These are phyloP conservation scores for Drosophila pseudotalamancana DNA, from an alignment of 2,888 invertebrate species.

Conservation along the genomic window DNA sequence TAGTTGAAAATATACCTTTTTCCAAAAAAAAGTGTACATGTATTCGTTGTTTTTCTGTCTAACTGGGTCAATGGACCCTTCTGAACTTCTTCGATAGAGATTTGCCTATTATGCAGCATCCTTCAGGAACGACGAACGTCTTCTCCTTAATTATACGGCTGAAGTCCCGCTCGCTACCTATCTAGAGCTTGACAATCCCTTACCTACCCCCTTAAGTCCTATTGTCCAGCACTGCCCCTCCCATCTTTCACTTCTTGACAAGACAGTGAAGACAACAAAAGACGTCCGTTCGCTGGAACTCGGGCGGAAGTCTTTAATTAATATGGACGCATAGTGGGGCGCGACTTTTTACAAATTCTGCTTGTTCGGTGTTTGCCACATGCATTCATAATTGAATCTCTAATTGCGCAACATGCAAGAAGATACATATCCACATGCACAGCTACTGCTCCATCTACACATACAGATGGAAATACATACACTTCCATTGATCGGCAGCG, in stretches of 20 bases:
- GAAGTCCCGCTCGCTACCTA: constrained; percentile 4
- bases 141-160: constrained; percentile 3
- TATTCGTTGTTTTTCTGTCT: too few species aligned
- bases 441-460: background rate
- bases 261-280: constrained; percentile 71
- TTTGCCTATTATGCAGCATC: constrained; percentile 12
- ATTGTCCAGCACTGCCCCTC: constrained; percentile 20
- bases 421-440: background rate
- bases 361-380: constrained; percentile 21
- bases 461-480: background rate
- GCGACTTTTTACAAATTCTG: constrained; percentile 35
- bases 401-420: constrained; percentile 66
- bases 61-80: background rate
- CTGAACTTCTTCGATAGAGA: background rate
- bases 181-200: background rate
- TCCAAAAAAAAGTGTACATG: too few species aligned
- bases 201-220: background rate
- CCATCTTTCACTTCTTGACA: background rate
- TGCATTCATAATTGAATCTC: constrained; percentile 67
- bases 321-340: constrained; percentile 44
- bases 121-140: background rate
- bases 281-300: constrained; percentile 47
- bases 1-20: too few species aligned
- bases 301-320: constrained; percentile 78
- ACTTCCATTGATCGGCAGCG: too few species aligned